Conservation (phyloP, 1,140 invertebrate genomes). For the Samia ricini region DNA sequence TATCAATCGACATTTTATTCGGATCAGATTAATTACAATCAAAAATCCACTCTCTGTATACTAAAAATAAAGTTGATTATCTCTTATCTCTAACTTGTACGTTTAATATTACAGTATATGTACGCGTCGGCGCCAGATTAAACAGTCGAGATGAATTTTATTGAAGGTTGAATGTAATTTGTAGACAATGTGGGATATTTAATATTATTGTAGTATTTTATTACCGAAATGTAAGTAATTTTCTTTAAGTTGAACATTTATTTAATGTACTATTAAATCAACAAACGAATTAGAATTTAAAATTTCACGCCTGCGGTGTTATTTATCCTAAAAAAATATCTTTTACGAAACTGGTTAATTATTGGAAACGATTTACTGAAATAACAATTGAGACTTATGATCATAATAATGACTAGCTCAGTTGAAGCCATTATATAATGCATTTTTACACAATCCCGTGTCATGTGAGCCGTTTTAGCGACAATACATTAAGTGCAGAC, state of each 20-base stretch:
- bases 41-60: neutral
- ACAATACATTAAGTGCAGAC: no score
- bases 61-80: neutral
- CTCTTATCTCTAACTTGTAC: neutral
- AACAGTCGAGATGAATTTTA: neutral
- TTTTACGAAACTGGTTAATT: neutral
- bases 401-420: no score
- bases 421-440: no score
- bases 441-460: no score
- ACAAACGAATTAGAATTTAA: neutral
- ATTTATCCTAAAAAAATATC: neutral
- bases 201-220: neutral
- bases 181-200: neutral
- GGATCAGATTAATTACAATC: neutral
- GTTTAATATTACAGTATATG: neutral
- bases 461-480: no score
- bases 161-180: constrained; percentile 1
- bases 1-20: neutral
- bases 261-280: neutral
- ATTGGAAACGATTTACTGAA: neutral
- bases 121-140: neutral
- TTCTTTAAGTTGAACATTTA: neutral
- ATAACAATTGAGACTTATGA: neutral
- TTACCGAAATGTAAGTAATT: neutral
- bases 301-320: neutral